phyloP scores from a whole-genome alignment of 2,113 vertebrate species.

The Psittacula cyanocephala region DNA sequence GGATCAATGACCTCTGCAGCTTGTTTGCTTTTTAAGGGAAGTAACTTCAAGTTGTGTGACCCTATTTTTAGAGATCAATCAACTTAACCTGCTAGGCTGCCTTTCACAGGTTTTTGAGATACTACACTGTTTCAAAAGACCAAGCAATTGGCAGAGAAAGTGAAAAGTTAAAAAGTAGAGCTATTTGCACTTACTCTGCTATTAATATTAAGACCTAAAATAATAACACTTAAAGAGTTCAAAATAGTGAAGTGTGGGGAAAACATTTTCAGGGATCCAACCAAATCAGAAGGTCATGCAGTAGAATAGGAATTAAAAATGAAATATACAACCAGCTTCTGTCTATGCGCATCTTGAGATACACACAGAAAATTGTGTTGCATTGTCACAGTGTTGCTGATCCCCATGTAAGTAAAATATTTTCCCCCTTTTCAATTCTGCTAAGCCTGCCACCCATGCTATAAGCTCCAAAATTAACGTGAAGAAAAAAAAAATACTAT shows the following conservation, averaged over 20 bases:
- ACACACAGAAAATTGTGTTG: neutral
- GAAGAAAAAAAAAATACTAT: neutral
- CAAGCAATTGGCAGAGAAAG: neutral
- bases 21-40: slow-evolving; percentile 9
- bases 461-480: neutral
- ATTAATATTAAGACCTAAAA: neutral
- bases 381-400: neutral
- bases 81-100: neutral
- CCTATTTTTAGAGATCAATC: neutral
- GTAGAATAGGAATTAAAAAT: neutral
- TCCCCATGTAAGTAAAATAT: neutral
- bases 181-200: neutral
- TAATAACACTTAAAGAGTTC: neutral
- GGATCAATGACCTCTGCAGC: neutral
- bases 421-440: neutral
- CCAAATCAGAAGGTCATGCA: neutral
- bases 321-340: neutral
- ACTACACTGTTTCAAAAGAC: neutral
- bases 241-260: neutral
- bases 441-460: neutral
- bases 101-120: neutral
- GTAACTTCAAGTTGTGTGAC: neutral
- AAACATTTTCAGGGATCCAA: neutral
- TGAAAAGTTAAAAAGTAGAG: neutral
- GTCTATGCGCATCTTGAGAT: neutral